phyloP scores from a whole-genome alignment of 64 coral and sea anemone genomes.

The Pachyseris speciosa region DNA sequence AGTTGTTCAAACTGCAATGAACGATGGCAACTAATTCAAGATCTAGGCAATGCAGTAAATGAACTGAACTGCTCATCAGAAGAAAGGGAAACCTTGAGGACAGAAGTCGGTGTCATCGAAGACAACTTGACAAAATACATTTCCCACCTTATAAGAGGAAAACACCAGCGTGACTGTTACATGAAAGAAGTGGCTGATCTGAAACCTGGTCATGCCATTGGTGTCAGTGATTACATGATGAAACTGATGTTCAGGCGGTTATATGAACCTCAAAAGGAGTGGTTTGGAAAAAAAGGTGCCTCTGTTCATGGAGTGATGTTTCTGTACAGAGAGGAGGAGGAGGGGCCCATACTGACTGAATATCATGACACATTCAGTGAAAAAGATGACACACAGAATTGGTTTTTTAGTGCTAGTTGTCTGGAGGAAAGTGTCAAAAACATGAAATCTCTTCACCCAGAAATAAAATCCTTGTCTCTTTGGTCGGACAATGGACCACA shows the following conservation, averaged over 20 bases:
- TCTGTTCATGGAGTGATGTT: conserved; percentile 56
- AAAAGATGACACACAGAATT: conserved; percentile 60
- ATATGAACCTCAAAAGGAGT: conserved; percentile 66
- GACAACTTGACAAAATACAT: conserved; percentile 33
- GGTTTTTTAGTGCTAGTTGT: conserved; percentile 66
- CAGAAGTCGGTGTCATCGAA: conserved; percentile 4
- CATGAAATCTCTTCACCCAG: not conserved
- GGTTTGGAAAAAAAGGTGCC: conserved; percentile 66
- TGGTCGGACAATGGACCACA: conserved; percentile 69
- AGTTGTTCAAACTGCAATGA: conserved; percentile 36
- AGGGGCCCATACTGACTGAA: conserved; percentile 37
- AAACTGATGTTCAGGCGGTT: conserved; percentile 60
- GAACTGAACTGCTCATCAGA: not conserved
- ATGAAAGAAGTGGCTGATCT: conserved; percentile 25
- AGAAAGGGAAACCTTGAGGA: not conserved
- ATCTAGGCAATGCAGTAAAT: conserved; percentile 24
- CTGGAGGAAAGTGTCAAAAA: conserved; percentile 53
- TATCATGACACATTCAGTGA: conserved; percentile 17
- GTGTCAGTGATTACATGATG: conserved; percentile 77
- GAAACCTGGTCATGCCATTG: conserved; percentile 56
- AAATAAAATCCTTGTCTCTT: conserved; percentile 18
- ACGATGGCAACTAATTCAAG: conserved; percentile 34
- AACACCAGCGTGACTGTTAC: conserved; percentile 27
- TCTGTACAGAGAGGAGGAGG: conserved; percentile 34
- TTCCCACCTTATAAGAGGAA: conserved; percentile 30